Evolutionary conservation across 2,888 invertebrate genomes (phyloP), one percentile per base, ranked within the genome.

Genomic region (Agrotis clavis): DNA sequence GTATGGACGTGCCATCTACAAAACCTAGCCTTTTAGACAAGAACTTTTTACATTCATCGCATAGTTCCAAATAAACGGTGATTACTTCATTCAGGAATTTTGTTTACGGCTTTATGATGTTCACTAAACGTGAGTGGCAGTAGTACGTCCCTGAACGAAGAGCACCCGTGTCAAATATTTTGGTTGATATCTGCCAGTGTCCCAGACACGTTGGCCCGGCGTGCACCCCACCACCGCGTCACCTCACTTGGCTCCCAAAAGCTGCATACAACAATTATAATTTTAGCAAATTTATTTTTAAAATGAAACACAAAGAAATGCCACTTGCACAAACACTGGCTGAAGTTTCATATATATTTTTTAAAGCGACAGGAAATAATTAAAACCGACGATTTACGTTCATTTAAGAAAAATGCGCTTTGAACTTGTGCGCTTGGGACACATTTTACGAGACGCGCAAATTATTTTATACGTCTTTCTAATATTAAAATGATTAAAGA

Each of bases 291-390:
- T 73, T 74, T 87, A 86, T 86, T 86, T 86, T 84, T 85, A 83
- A 53, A 80, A 60, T 59, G 70, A 74, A 81, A 87, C 76, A 86
- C 87, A 87, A 87, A 86, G 87, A 87, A 83, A 74, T 72, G 67
- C 67, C 81, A 72, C 68, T 79, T 73, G 71, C 76, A 78, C 72
- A 80, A 84, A 81, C 74, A 81, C 68, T 70, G 71, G 60, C 53
- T 62, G 60, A 77, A 67, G 54, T 72, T 76, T 77, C 73, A 61
- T 76, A 81, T 79, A 74, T 80, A 77, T 82, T 74, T 75, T 62
- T 75, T 78, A 82, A 79, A 73, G 80, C 79, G 79, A 83, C 86
- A 86, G 86, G 86, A 86, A 86, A 86, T 86, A 86, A 86, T 86
- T 86, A 86, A 83, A 86, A 83, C 68, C 67, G 67, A 74, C 77